Percentiles rank a stretch among this genome's conserved stretches.
phyloP scores from a whole-genome alignment of 2,113 vertebrate genomes.

The Uria aalge region DNA sequence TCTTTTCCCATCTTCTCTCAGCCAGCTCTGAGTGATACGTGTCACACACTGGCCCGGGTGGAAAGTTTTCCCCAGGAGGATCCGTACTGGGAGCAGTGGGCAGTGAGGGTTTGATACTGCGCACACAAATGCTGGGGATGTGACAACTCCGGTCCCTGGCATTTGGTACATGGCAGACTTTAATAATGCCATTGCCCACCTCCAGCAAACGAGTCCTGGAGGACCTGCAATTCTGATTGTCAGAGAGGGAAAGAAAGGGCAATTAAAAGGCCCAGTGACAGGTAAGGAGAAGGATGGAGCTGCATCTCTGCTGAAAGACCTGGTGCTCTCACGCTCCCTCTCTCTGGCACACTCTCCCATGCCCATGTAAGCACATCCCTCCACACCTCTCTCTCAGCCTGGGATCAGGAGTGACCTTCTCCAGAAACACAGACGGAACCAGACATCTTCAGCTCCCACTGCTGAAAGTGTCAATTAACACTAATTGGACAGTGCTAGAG shows the following conservation, averaged over 20 bases:
- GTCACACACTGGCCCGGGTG: neutral
- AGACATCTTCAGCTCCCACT: neutral
- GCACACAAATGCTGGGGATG: too few relatives aligned
- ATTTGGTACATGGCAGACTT: neutral
- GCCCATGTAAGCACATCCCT: neutral
- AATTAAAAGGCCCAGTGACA: neutral
- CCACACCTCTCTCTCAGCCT: neutral
- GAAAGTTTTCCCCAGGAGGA: neutral
- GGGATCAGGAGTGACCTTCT: neutral
- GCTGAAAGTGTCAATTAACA: neutral
- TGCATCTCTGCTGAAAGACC: neutral
- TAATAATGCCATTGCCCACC: neutral
- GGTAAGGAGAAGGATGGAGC: neutral
- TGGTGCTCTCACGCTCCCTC: neutral
- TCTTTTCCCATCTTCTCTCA: neutral
- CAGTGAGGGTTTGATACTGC: accelerated
- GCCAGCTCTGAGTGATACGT: accelerated
- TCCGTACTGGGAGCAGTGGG: accelerated
- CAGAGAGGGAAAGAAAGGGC: neutral
- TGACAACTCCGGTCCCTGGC: neutral
- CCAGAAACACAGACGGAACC: accelerated
- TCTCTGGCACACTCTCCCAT: accelerated
- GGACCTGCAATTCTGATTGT: neutral
- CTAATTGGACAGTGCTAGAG: neutral
- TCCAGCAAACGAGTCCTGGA: neutral